These are phyloP conservation scores for Sminthurinus signatus DNA, from an alignment of 1,140 invertebrate species.

Conservation along the genomic window DNA sequence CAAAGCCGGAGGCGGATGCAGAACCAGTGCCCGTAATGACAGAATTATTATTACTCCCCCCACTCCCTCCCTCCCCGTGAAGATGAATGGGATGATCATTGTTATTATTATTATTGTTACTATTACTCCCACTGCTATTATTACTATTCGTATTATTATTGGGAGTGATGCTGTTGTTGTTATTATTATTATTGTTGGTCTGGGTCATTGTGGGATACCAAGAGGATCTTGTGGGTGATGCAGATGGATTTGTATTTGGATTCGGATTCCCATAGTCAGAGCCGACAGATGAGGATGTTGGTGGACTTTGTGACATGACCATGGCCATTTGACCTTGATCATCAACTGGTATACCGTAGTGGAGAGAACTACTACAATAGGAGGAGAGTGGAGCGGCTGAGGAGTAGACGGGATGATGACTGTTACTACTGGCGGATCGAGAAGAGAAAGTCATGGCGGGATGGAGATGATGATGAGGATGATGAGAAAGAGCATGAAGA, in stretches of 20 bases:
- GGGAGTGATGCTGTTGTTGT: too few relatives aligned
- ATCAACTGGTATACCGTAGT: conserved; percentile 21
- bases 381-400: neutral
- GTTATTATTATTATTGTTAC: conserved; percentile 23
- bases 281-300: neutral
- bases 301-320: neutral
- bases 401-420: neutral
- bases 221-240: neutral
- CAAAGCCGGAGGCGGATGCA: neutral
- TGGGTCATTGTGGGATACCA: neutral
- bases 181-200: too few relatives aligned
- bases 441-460: conserved; percentile 19
- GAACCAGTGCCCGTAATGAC: neutral
- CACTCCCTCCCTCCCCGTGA: conserved; percentile 4
- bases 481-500: too few relatives aligned
- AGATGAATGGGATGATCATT: conserved; percentile 19
- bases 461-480: conserved; percentile 18
- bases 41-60: neutral
- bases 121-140: conserved; percentile 6
- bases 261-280: neutral
- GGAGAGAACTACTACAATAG: conserved; percentile 4
- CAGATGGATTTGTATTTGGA: neutral
- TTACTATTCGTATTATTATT: too few relatives aligned
- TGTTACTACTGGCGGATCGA: neutral
- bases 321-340: neutral